phyloP scores from a whole-genome alignment of 2,888 invertebrate species.

The Rhagophthalmus giganteus region DNA sequence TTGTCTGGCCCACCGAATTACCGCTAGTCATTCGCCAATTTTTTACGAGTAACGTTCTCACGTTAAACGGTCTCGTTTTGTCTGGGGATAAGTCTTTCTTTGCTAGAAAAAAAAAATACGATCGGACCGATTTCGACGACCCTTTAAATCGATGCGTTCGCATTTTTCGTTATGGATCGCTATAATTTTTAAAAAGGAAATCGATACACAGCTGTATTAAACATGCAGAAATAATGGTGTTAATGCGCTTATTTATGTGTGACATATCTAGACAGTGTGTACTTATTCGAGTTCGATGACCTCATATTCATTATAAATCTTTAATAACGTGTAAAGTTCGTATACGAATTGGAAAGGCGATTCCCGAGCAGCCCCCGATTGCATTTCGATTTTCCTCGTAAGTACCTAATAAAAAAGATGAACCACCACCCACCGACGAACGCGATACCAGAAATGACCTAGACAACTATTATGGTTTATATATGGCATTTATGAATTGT shows the following conservation, averaged over 20 bases:
- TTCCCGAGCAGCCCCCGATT: neutral
- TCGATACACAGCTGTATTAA: slow-evolving; percentile 22
- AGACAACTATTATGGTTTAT: too few relatives aligned
- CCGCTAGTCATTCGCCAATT: slow-evolving; percentile 48
- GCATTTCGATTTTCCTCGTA: too few relatives aligned
- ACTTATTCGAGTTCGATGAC: slow-evolving; percentile 38
- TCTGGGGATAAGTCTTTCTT: slow-evolving; percentile 21
- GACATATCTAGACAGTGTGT: slow-evolving; percentile 43
- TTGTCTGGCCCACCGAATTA: slow-evolving; percentile 36
- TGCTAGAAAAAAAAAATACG: neutral
- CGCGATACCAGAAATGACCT: too few relatives aligned
- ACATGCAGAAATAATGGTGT: slow-evolving; percentile 30
- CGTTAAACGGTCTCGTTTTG: slow-evolving; percentile 44
- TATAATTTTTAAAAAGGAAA: slow-evolving; percentile 8
- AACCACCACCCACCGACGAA: too few relatives aligned
- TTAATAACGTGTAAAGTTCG: slow-evolving; percentile 6
- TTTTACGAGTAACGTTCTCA: slow-evolving; percentile 44
- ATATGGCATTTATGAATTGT: too few relatives aligned
- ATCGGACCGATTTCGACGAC: neutral
- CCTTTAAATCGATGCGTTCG: neutral
- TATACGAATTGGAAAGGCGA: neutral
- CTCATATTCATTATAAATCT: slow-evolving; percentile 31
- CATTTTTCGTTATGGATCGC: neutral
- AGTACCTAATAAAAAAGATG: too few relatives aligned
- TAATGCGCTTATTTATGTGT: slow-evolving; percentile 40